Percentiles rank a stretch among this genome's conserved stretches.
Conservation (phyloP, 2,888 invertebrate species). For the Meteorus colon region DNA sequence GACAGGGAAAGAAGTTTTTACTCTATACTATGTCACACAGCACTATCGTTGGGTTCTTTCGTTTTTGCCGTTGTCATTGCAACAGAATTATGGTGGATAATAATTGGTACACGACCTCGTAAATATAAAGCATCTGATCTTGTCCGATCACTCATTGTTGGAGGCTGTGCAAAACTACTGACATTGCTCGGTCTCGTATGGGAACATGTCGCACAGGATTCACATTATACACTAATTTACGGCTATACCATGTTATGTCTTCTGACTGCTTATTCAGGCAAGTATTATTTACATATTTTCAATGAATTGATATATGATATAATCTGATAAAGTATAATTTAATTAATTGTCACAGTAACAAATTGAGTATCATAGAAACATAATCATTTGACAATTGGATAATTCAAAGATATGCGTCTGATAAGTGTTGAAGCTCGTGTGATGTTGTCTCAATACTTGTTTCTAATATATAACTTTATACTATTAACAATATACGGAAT, state of each 20-base stretch:
- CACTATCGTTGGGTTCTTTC: constrained; percentile 62
- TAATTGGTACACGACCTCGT: constrained; percentile 53
- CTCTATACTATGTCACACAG: constrained; percentile 62
- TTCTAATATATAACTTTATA: not conserved
- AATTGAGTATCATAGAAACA: not conserved
- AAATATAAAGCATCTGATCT: constrained; percentile 62
- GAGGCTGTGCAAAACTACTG: constrained; percentile 68
- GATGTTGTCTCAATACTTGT: not conserved
- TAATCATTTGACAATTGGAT: not conserved
- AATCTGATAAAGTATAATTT: not conserved
- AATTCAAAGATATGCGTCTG: constrained; percentile 22
- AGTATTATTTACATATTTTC: constrained; percentile 27
- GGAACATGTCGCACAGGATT: constrained; percentile 63
- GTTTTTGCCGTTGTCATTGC: constrained; percentile 56
- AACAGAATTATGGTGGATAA: constrained; percentile 65
- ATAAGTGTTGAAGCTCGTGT: not conserved
- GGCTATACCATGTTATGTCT: constrained; percentile 80
- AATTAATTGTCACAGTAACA: constrained; percentile 12
- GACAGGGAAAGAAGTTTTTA: constrained; percentile 67
- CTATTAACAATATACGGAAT: not conserved
- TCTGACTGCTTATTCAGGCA: constrained; percentile 80
- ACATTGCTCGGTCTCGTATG: constrained; percentile 68
- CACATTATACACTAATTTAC: constrained; percentile 75
- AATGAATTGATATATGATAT: not conserved
- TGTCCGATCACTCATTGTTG: constrained; percentile 64